Evolutionary conservation across 1,140 invertebrate species (phyloP), one percentile per base, ranked within the genome.

Genomic region (Heliothis subflexa): DNA sequence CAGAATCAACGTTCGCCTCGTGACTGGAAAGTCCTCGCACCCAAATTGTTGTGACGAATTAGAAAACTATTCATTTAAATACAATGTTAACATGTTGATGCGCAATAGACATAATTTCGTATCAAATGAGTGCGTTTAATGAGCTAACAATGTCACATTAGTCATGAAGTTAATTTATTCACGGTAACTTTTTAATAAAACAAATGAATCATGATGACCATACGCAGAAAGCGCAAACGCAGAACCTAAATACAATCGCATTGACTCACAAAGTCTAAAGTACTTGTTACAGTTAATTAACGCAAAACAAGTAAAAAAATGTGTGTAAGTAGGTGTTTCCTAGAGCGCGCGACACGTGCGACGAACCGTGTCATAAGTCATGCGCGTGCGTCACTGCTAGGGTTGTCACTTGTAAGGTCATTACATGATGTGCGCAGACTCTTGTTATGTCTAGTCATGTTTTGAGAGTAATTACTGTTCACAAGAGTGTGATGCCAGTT

Each of bases 291-390:
- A 57, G n/a, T 72, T 40, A 73, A 73, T 59, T 47, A 59, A 13
- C 40, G 14, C 33, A 40, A 62, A 62, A 25, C 45, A 62, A 25
- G 59, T 64, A 52, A 49, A 75, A 40, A 49, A 16, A 10, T 18
- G 49, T 49, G 61, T 40, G 33, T 40, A 64, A 75, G 57, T 64
- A 75, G 73, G 25, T 75, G 59, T 75, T 75, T 75, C 73, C 73
- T 75, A 47, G 33, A 64, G 73, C 50, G 68, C 5, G 12, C 14
- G n/a, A 59, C 73, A 64, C 73, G 73, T 75, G 73, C 73, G 73
- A 75, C 21, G 73, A 52, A 40, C 59, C 71, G 54, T 74, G 54
- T 59, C 55, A 71, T 33, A 54, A 55, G 66, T 61, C 54, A 70
- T 52, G 66, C 70, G 28, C 55, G 18, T 74, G 71, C 71, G 55